These are phyloP conservation scores for Drosophila conformis DNA, from an alignment of 2,888 invertebrate genomes.

Conservation along the genomic window DNA sequence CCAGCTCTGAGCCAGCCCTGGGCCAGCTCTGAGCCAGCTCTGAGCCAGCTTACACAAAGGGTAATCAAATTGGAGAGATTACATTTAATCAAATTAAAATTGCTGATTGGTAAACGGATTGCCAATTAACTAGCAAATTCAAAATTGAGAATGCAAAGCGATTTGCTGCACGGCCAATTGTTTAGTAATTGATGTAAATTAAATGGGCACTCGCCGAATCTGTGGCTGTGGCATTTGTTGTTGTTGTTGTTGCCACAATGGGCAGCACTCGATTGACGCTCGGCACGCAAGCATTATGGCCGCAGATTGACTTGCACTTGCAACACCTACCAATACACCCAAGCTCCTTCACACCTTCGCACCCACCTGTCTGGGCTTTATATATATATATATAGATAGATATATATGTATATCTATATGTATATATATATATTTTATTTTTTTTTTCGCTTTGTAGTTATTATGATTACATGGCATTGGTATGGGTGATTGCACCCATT, in stretches of 20 bases:
- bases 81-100: slow-evolving; percentile 29
- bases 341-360: not conserved
- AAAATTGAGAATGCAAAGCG: slow-evolving; percentile 16
- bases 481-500: slow-evolving; percentile 73
- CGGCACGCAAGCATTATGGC: slow-evolving; percentile 41
- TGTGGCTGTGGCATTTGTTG: slow-evolving; percentile 27
- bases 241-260: slow-evolving; percentile 27
- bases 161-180: slow-evolving; percentile 57
- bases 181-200: slow-evolving; percentile 64
- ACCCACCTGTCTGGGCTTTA: not conserved
- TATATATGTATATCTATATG: not conserved
- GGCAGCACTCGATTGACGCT: slow-evolving; percentile 31
- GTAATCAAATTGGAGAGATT: slow-evolving; percentile 18
- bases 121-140: slow-evolving; percentile 23
- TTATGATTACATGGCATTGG: slow-evolving; percentile 59
- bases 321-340: slow-evolving; percentile 1
- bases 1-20: not conserved
- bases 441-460: slow-evolving; percentile 36
- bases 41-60: slow-evolving; percentile 7
- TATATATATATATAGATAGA: not conserved
- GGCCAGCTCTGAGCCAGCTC: not conserved
- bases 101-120: not conserved
- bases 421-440: not conserved
- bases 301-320: slow-evolving; percentile 42
- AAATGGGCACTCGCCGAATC: slow-evolving; percentile 39